Evolutionary conservation across 2,888 invertebrate species (phyloP).

Genomic region (Macroteleia sp.): DNA sequence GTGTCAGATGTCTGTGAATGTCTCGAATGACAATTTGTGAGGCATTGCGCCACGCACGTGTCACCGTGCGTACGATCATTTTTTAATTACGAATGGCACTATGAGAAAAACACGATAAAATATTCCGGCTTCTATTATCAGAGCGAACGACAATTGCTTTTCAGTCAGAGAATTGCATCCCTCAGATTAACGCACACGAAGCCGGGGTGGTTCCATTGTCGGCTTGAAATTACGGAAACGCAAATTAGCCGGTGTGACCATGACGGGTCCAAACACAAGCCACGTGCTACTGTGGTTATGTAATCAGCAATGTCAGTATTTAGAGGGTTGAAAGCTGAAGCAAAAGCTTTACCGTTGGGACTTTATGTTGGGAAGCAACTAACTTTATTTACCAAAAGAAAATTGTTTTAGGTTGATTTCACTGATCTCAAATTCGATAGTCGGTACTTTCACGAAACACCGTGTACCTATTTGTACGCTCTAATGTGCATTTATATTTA

Average conservation of each 20-base stretch:
- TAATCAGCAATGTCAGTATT: slow-evolving; percentile 80
- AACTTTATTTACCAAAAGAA: slow-evolving; percentile 34
- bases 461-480: slow-evolving; percentile 16
- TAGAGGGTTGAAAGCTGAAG: slow-evolving; percentile 74
- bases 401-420: slow-evolving; percentile 4
- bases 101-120: slow-evolving; percentile 64
- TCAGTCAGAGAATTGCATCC: slow-evolving; percentile 14
- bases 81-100: slow-evolving; percentile 41
- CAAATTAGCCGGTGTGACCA: slow-evolving; percentile 83
- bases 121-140: slow-evolving; percentile 56
- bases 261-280: slow-evolving; percentile 81
- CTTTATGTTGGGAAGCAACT: slow-evolving; percentile 71
- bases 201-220: slow-evolving; percentile 66
- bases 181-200: slow-evolving; percentile 39
- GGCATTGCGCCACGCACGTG: slow-evolving; percentile 21
- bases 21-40: slow-evolving; percentile 39
- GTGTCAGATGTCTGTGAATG: slow-evolving; percentile 33
- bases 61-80: slow-evolving; percentile 28
- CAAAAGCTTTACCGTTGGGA: slow-evolving; percentile 66
- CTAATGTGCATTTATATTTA: neutral
- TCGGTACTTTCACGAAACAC: neutral
- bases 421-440: neutral
- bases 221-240: slow-evolving; percentile 80
- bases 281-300: slow-evolving; percentile 82
- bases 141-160: slow-evolving; percentile 41